Evolutionary conservation across 1,140 invertebrate genomes (phyloP).

Genomic region (Cherax quadricarinatus): DNA sequence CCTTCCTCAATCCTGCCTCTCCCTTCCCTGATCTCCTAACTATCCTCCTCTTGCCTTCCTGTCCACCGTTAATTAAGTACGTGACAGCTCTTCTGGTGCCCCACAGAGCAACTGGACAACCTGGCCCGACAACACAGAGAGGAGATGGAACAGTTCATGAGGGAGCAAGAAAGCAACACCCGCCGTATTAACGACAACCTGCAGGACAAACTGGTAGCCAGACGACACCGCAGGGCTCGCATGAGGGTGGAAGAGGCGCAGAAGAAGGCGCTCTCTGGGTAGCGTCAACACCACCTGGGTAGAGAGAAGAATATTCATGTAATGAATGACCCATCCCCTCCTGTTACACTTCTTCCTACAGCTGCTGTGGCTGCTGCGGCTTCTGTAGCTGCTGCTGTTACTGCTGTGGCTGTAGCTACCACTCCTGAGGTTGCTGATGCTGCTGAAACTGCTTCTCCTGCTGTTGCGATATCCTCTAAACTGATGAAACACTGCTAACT

Average conservation of each 20-base stretch:
- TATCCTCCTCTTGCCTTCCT: too few relatives aligned
- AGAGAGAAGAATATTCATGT: too few relatives aligned
- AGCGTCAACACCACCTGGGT: background rate
- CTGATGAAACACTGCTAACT: too few relatives aligned
- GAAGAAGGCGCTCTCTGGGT: conserved; percentile 46
- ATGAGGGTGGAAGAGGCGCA: conserved; percentile 69
- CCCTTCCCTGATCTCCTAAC: background rate
- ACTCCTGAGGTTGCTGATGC: too few relatives aligned
- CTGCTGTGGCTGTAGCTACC: too few relatives aligned
- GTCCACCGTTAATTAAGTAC: background rate
- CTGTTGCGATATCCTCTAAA: too few relatives aligned
- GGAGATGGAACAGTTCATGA: conserved; percentile 69
- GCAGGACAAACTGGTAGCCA: conserved; percentile 63
- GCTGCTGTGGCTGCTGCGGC: too few relatives aligned
- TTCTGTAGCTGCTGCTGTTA: too few relatives aligned
- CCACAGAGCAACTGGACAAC: conserved; percentile 64
- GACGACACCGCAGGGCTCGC: conserved; percentile 67
- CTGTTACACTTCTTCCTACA: too few relatives aligned
- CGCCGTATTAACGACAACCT: conserved; percentile 63
- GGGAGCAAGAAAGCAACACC: conserved; percentile 66
- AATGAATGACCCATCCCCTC: too few relatives aligned
- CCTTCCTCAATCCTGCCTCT: background rate
- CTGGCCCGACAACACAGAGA: conserved; percentile 67
- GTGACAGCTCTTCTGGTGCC: background rate
- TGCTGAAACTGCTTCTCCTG: too few relatives aligned